Base-by-base conservation (phyloP, 1,140 invertebrate species). In the Neuroterus valhalla region DNA sequence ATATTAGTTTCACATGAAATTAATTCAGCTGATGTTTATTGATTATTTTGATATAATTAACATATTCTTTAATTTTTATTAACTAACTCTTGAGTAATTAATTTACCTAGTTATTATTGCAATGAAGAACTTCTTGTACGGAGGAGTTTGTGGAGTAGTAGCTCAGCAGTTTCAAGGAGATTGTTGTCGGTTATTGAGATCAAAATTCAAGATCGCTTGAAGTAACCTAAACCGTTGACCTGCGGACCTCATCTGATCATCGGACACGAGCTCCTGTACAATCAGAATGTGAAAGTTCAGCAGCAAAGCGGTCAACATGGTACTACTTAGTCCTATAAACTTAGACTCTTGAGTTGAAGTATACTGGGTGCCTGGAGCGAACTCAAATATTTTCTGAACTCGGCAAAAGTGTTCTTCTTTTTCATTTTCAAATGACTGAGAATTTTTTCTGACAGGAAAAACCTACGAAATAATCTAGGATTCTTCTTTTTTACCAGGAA, bases 201-300 rank as follows among this genome's bases (percentile, higher is more conserved):
- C 8, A 62, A 62, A 62, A 62, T 31, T 55, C 2, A 62, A 15
- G 52, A 62, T 26, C 52, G 52, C 23, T 3, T 4, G 23, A 23
- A 62, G 67, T 78, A 74, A 81, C 74, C 69, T 69, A 70, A 72
- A 75, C 50, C 70, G 73, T 71, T 78, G 77, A 78, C 75, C 79
- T 81, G 68, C 66, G 45, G 72, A 74, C 66, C 70, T 71, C 43
- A 71, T 77, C 68, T 67, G 70, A 68, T 77, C 26, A 73, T 79
- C 76, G 78, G 75, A 70, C 31, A 31, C 76, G 68, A 79, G 76
- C 78, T 79, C 80, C 77, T 68, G 79, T 75, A 70, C 75, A 78
- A 82, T 85, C 81, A 88, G 85, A 88, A 88, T 87, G 86, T 88
- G 86, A 88, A 88, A 88, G 87, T 87, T 87, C 80, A 86, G 71